phyloP scores from a whole-genome alignment of 2,113 vertebrate genomes.

The Barbus barbus region DNA sequence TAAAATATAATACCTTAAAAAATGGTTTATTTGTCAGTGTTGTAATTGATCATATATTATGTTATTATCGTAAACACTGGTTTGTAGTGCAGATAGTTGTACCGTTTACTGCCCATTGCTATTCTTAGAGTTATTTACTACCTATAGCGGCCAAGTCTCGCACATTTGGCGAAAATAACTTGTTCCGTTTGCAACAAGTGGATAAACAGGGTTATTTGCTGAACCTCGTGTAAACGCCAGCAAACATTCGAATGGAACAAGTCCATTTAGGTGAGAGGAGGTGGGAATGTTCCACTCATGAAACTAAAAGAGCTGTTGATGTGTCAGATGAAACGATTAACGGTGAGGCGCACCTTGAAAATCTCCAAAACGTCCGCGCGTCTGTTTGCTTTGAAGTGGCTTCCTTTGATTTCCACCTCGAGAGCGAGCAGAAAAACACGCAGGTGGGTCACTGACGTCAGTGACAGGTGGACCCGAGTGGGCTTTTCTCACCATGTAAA shows the following conservation, averaged over 20 bases:
- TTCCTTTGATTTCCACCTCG: slow-evolving; percentile 27
- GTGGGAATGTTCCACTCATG: neutral
- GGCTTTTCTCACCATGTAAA: slow-evolving; percentile 51
- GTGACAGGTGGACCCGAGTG: slow-evolving; percentile 42
- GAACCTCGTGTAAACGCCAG: neutral
- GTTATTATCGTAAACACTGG: neutral
- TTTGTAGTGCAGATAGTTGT: no score
- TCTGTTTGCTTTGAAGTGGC: slow-evolving; percentile 60
- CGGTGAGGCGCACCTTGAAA: slow-evolving; percentile 16
- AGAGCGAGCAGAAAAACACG: slow-evolving; percentile 34
- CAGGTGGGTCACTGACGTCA: slow-evolving; percentile 51
- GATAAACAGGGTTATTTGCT: neutral
- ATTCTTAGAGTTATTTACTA: no score
- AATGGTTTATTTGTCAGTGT: no score
- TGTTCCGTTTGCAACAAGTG: neutral
- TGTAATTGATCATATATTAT: no score
- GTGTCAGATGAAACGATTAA: neutral
- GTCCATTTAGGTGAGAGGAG: neutral
- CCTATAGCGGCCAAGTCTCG: no score
- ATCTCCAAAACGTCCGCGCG: slow-evolving; percentile 59
- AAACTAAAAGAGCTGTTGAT: neutral
- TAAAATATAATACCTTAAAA: no score
- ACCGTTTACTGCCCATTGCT: neutral
- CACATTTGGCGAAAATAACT: neutral
- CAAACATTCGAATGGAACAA: neutral